A percentile compares a stretch with the other conserved stretches of the same genome.
These are phyloP conservation scores for Phalanger gymnotis DNA, from an alignment of 2,797 vertebrate species.

Conservation along the genomic window DNA sequence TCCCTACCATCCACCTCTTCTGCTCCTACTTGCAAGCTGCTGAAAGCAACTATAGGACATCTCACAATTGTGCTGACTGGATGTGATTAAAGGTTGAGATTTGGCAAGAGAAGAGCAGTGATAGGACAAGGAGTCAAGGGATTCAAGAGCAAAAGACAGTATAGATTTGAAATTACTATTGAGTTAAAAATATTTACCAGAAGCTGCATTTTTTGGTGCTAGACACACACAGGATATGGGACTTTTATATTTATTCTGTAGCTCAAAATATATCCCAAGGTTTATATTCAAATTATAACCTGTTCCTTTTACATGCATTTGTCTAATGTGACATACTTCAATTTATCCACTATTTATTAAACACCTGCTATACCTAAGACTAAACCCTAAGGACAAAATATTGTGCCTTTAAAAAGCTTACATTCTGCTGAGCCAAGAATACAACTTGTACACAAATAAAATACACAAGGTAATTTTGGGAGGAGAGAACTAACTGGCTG, in stretches of 20 bases:
- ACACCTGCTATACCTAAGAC: background rate
- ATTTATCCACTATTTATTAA: background rate
- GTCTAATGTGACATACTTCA: background rate
- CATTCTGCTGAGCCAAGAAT: background rate
- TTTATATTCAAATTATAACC: background rate
- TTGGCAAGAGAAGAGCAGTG: background rate
- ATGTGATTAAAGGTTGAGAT: background rate
- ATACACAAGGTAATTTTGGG: background rate
- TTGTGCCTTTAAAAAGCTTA: background rate
- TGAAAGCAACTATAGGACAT: background rate
- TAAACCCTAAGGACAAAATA: background rate
- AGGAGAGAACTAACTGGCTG: background rate
- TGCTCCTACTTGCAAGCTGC: background rate
- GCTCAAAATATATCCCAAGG: background rate
- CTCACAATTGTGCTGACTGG: background rate
- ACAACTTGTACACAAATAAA: background rate
- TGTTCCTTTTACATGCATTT: background rate
- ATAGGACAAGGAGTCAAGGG: background rate
- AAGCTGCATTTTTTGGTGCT: background rate
- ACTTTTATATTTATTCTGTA: background rate
- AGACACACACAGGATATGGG: background rate
- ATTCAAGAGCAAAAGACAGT: background rate
- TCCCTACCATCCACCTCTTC: background rate
- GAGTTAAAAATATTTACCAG: background rate
- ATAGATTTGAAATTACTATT: background rate